phyloP scores from a whole-genome alignment of 1,140 invertebrate species.

The Trialeurodes vaporariorum region DNA sequence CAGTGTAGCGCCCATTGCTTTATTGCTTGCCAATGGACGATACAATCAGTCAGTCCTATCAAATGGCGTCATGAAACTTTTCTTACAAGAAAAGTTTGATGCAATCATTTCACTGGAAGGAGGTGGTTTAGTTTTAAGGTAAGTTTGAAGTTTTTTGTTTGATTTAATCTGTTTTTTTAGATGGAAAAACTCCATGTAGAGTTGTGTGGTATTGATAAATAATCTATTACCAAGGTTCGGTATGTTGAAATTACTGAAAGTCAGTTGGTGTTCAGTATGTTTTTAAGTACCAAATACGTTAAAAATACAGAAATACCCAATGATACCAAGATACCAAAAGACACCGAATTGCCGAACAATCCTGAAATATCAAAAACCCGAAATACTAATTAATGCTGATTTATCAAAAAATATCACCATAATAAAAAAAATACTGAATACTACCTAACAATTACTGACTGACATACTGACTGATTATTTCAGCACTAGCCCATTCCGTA shows the following conservation, averaged over 20 bases:
- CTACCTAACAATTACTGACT: too few relatives aligned
- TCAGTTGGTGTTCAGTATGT: background rate
- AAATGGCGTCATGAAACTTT: slow-evolving; percentile 16
- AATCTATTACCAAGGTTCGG: slow-evolving; percentile 11
- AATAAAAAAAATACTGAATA: too few relatives aligned
- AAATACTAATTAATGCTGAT: too few relatives aligned
- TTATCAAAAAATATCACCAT: too few relatives aligned
- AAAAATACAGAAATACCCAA: slow-evolving; percentile 10
- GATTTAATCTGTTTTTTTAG: background rate
- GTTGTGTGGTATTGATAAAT: slow-evolving; percentile 11
- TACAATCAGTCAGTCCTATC: slow-evolving; percentile 10
- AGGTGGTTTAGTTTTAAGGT: slow-evolving; percentile 44
- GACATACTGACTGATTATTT: too few relatives aligned
- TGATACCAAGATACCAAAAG: too few relatives aligned
- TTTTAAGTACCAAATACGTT: slow-evolving; percentile 13
- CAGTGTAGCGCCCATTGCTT: slow-evolving; percentile 15
- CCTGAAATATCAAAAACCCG: too few relatives aligned
- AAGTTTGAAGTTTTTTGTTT: slow-evolving; percentile 25
- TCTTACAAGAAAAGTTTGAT: slow-evolving; percentile 38
- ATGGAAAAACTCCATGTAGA: slow-evolving; percentile 3
- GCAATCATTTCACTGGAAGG: slow-evolving; percentile 49
- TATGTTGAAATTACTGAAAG: background rate
- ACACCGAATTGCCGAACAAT: too few relatives aligned
- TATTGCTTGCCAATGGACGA: slow-evolving; percentile 16
- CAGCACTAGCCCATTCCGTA: too few relatives aligned